Evolutionary conservation across 1,140 invertebrate genomes (phyloP).

Genomic region (Sipha flava): DNA sequence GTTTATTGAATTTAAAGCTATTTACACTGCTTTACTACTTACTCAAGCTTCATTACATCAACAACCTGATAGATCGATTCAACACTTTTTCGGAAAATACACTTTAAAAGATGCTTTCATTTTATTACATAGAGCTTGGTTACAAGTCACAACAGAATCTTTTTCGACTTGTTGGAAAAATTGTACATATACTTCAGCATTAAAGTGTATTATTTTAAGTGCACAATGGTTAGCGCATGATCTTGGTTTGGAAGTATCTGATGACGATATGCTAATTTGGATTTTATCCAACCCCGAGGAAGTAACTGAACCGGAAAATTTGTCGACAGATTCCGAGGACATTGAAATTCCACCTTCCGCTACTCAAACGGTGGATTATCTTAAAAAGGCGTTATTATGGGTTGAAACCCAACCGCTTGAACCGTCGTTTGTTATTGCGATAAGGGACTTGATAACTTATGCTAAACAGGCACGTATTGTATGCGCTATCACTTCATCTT

Average conservation of each 20-base stretch:
- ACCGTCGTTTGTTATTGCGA: conserved; percentile 46
- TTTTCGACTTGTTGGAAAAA: conserved; percentile 44
- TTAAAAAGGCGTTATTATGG: conserved; percentile 47
- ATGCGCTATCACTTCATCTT: conserved; percentile 22
- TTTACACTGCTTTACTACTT: conserved; percentile 44
- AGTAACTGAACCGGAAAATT: conserved; percentile 10
- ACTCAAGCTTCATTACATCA: conserved; percentile 37
- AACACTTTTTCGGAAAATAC: conserved; percentile 43
- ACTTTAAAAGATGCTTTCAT: conserved; percentile 49
- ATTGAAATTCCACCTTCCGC: conserved; percentile 42
- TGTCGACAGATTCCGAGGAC: conserved; percentile 38
- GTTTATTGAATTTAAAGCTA: conserved; percentile 40
- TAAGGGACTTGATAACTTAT: conserved; percentile 45
- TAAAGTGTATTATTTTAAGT: conserved; percentile 42
- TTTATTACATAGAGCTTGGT: conserved; percentile 48
- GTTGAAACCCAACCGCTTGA: conserved; percentile 51
- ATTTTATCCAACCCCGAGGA: conserved; percentile 37
- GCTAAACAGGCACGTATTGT: conserved; percentile 42
- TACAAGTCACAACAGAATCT: conserved; percentile 46
- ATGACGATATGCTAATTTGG: conserved; percentile 45
- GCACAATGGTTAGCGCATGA: conserved; percentile 44
- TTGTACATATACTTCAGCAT: conserved; percentile 38
- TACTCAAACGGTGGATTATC: conserved; percentile 44
- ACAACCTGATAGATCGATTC: conserved; percentile 36
- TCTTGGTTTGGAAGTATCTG: conserved; percentile 44